A percentile compares a stretch with the other conserved stretches of the same genome.
Evolutionary conservation across 1,140 invertebrate genomes (phyloP).

Genomic region (Bemisia tabaci): DNA sequence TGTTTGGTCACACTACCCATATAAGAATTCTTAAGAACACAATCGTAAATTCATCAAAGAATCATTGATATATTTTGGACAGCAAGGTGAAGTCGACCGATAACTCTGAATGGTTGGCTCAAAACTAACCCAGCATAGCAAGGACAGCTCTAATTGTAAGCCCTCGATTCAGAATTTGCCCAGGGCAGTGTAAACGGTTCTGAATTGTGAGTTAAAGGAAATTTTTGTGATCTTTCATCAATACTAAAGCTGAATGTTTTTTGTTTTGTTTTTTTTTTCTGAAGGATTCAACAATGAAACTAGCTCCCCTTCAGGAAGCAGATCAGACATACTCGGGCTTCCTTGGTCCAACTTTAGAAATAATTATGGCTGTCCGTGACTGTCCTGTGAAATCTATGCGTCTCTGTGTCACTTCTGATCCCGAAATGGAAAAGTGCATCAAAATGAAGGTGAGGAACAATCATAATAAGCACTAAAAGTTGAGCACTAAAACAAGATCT

Average conservation of each 20-base stretch:
- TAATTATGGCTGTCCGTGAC: conserved; percentile 54
- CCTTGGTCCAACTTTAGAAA: conserved; percentile 44
- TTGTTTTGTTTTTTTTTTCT: conserved; percentile 17
- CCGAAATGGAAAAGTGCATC: conserved; percentile 81
- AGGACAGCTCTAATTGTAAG: too few species aligned
- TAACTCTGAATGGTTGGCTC: too few species aligned
- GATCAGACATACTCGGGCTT: conserved; percentile 47
- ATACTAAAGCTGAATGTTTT: conserved; percentile 8
- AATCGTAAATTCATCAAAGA: too few species aligned
- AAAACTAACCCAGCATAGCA: too few species aligned
- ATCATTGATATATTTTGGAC: too few species aligned
- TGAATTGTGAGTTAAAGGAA: background rate
- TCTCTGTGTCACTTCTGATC: conserved; percentile 79
- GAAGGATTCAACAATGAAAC: conserved; percentile 52
- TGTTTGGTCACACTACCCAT: too few species aligned
- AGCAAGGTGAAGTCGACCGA: too few species aligned
- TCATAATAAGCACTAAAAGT: too few species aligned
- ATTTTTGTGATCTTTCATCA: background rate
- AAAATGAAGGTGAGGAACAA: conserved; percentile 90
- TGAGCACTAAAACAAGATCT: too few species aligned
- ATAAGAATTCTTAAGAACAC: too few species aligned
- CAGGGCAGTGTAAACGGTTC: too few species aligned
- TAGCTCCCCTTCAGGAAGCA: conserved; percentile 41
- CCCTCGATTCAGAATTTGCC: too few species aligned
- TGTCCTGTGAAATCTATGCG: conserved; percentile 68